phyloP scores from a whole-genome alignment of 2,113 vertebrate genomes.

The Halcyon senegalensis region DNA sequence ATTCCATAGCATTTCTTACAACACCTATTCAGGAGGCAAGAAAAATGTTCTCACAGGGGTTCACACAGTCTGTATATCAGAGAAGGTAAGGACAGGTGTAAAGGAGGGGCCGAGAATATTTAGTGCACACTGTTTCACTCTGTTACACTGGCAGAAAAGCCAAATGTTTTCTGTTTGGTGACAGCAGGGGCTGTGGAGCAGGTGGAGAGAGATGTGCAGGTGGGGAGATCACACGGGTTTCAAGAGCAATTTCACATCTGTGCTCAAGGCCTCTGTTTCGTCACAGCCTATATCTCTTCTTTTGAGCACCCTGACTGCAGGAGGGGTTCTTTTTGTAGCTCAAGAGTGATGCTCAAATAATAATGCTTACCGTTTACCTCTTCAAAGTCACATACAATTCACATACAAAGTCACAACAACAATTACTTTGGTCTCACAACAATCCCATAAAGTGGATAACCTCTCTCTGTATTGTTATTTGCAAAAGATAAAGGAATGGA shows the following conservation, averaged over 20 bases:
- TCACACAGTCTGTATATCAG: not conserved
- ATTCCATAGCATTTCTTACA: not conserved
- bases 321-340: not conserved
- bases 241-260: constrained; percentile 49
- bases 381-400: not conserved
- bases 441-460: not conserved
- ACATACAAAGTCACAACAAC: not conserved
- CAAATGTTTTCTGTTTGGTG: not conserved
- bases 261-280: constrained; percentile 17
- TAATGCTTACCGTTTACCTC: not conserved
- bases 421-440: not conserved
- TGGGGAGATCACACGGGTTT: constrained; percentile 51
- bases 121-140: not conserved
- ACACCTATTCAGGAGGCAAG: not conserved
- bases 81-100: not conserved
- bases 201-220: constrained; percentile 58
- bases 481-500: not conserved
- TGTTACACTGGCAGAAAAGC: constrained; percentile 17
- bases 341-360: constrained; percentile 10
- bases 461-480: not conserved
- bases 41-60: not conserved
- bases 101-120: not conserved
- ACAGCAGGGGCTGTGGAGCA: constrained; percentile 11
- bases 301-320: not conserved
- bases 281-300: constrained; percentile 7